These are phyloP conservation scores for Pristionchus maxplancki DNA, from an alignment of 2,888 invertebrate species.

Conservation along the genomic window DNA sequence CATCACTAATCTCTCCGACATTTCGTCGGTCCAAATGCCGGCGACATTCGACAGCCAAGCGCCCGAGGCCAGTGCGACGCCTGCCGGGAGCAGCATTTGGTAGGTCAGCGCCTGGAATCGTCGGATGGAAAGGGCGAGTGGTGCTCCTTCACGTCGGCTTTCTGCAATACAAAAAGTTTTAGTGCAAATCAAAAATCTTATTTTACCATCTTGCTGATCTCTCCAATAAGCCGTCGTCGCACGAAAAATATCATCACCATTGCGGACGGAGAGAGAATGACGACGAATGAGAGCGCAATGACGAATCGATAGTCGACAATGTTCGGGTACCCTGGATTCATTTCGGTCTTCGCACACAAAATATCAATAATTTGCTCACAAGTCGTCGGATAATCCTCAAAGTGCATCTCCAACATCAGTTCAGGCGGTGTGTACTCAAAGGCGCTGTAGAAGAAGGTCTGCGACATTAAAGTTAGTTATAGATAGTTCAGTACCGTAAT, in stretches of 20 bases:
- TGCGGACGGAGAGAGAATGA: background rate
- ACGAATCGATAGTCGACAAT: background rate
- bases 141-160: background rate
- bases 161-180: too few relatives aligned
- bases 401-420: background rate
- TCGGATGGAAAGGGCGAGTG: background rate
- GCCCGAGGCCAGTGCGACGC: background rate
- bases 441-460: background rate
- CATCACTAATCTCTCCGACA: background rate
- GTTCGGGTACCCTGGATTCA: background rate
- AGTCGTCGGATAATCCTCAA: background rate
- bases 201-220: background rate
- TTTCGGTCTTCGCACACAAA: background rate
- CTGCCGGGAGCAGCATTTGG: background rate
- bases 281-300: background rate
- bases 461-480: too few relatives aligned
- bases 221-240: background rate
- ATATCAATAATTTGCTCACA: background rate
- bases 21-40: background rate
- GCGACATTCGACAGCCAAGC: background rate
- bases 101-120: background rate
- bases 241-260: background rate
- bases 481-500: background rate
- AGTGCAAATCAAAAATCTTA: too few relatives aligned
- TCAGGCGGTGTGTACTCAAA: background rate